Evolutionary conservation across 2,113 vertebrate genomes (phyloP).

Genomic region (Rhegmatorhina hoffmannsi): DNA sequence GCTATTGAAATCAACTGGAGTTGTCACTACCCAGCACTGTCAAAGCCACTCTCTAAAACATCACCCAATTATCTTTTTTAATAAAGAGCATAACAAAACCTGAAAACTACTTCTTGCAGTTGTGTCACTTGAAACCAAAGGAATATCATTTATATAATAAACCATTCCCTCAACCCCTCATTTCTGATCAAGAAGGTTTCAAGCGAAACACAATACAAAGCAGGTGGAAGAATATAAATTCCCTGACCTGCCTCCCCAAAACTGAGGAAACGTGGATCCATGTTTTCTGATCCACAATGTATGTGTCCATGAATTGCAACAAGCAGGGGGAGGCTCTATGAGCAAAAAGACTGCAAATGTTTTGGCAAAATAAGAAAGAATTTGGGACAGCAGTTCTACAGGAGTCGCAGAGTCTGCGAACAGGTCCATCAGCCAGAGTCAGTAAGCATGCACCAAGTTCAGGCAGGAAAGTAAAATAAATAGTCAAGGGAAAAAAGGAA

Average conservation of each 20-base stretch:
- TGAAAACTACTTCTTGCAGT: not conserved
- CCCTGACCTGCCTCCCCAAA: not conserved
- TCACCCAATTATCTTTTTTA: not conserved
- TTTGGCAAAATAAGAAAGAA: not conserved
- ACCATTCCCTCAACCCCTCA: not conserved
- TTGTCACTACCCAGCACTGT: constrained; percentile 10
- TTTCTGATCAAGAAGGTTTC: not conserved
- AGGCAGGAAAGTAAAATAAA: not conserved
- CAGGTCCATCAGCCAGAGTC: not conserved
- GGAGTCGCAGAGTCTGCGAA: not conserved
- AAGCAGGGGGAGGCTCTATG: not conserved
- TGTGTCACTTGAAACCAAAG: not conserved
- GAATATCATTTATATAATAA: not conserved
- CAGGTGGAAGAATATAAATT: not conserved
- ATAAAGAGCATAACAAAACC: not conserved
- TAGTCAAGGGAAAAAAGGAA: not conserved
- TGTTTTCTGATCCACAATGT: not conserved
- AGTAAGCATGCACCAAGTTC: not conserved
- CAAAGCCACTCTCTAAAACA: not conserved
- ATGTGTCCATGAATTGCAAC: not conserved
- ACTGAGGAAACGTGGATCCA: not conserved
- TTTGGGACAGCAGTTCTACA: not conserved
- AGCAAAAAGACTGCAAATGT: not conserved
- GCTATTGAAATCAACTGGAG: constrained; percentile 52
- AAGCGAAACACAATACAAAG: not conserved